Base-by-base conservation (phyloP, 2,113 vertebrate genomes). In the Ochotona princeps region DNA sequence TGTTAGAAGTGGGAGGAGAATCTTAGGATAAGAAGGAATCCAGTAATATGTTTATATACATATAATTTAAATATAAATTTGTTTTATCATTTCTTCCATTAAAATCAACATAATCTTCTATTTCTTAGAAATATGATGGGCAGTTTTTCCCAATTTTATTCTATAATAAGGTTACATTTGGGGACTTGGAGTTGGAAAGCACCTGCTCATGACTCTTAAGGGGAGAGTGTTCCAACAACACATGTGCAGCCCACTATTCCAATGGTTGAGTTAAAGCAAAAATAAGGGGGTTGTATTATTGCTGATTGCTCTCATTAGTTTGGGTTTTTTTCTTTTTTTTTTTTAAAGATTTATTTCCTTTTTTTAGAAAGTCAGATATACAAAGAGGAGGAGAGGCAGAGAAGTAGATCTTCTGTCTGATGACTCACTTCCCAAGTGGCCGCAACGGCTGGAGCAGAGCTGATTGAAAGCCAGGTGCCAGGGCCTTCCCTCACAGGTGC, bases 181-280 rank as follows among this genome's bases (percentile, higher is more conserved):
- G 25, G 21, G 25, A 30, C 21, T 21, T 47, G 5, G 61, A 17
- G 23, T 63, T 12, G n/a, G 9, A n/a, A 30, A 21, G 4, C 23
- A 30, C 1, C 44, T 47, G 25, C 30, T 17, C 51, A 47, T 80
- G 32, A 38, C 35, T 66, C 32, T 44, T 57, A 23, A 51, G 83
- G 20, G 23, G n/a, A 57, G 23, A 2, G 11, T 60, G 67, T 63
- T 35, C 4, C 30, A 57, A 57, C 11, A 57, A 32, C 44, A 60
- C 21, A 14, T 10, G 0, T 7, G 6, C 15, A n/a, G 70, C 1
- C 25, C 18, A 10, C 17, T 0, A 21, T 51, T 38, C 44, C 28
- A 8, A 49, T 38, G 6, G 2, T 18, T n/a, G 13, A 79, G 11
- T 74, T 61, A 70, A 87, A 80, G 38, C 9, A 1, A 1, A 70